phyloP scores from a whole-genome alignment of 2,797 vertebrate species.

The Odontamblyopus rebecca region DNA sequence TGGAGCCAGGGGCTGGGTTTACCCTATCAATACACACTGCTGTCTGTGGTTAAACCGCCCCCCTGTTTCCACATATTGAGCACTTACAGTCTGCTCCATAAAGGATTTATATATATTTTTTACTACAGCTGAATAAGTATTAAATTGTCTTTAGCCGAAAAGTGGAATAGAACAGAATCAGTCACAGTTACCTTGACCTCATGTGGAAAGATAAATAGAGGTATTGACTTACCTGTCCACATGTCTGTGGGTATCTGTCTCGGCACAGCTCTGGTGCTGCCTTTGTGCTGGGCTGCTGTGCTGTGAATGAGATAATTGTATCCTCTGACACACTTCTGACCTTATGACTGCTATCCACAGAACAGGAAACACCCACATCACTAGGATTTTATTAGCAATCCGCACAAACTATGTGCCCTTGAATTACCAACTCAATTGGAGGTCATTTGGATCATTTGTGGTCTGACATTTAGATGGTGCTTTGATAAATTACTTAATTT shows the following conservation, averaged over 20 bases:
- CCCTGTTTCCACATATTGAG: constrained; percentile 15
- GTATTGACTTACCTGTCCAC: constrained; percentile 17
- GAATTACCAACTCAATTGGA: neutral
- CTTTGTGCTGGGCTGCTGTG: constrained; percentile 15
- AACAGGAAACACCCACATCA: neutral
- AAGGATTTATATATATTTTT: neutral
- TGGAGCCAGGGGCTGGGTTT: constrained; percentile 51
- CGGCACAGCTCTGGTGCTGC: constrained; percentile 2
- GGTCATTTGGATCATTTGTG: neutral
- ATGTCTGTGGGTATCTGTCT: neutral
- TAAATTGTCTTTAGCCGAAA: neutral
- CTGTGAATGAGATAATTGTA: constrained; percentile 24
- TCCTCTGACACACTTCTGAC: constrained; percentile 29
- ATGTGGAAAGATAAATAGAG: constrained; percentile 13
- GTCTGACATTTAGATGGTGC: neutral
- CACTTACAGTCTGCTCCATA: constrained; percentile 5
- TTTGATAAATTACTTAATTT: neutral
- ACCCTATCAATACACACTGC: constrained; percentile 37
- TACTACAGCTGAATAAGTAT: neutral
- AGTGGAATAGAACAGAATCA: constrained; percentile 2
- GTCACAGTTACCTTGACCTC: constrained; percentile 13
- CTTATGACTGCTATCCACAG: neutral
- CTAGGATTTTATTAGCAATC: constrained; percentile 5
- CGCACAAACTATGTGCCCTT: neutral
- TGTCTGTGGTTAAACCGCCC: constrained; percentile 34